Evolutionary conservation across 2,797 vertebrate species (phyloP).

Genomic region (Neopelma chrysocephalum): DNA sequence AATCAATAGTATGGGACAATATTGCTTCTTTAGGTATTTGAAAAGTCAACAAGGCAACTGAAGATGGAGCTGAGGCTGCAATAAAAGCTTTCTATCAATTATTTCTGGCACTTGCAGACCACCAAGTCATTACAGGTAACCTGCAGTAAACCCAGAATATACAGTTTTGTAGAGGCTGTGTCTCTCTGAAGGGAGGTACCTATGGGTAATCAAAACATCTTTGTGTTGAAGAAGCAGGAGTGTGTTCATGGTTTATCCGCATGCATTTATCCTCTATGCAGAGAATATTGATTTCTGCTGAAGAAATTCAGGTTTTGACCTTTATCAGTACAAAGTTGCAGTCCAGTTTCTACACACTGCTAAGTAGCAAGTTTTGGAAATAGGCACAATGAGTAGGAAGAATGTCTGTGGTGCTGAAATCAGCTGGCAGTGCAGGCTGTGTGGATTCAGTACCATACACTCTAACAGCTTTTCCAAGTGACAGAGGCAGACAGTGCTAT

Average conservation of each 20-base stretch:
- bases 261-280: neutral
- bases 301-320: neutral
- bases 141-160: neutral
- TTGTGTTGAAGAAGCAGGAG: neutral
- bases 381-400: neutral
- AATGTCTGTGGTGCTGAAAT: neutral
- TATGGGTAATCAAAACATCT: neutral
- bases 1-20: neutral
- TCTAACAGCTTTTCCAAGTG: neutral
- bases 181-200: neutral
- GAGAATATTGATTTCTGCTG: neutral
- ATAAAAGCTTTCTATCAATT: neutral
- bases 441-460: neutral
- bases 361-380: neutral
- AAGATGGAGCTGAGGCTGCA: neutral
- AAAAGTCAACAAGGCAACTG: neutral
- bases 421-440: neutral
- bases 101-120: neutral
- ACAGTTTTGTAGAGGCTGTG: neutral
- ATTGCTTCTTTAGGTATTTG: neutral
- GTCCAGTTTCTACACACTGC: neutral
- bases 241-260: neutral
- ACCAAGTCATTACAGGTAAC: neutral
- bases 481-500: neutral
- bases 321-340: neutral